Base-by-base conservation (phyloP, 2,797 vertebrate genomes). In the Bryconaethiops microstoma region DNA sequence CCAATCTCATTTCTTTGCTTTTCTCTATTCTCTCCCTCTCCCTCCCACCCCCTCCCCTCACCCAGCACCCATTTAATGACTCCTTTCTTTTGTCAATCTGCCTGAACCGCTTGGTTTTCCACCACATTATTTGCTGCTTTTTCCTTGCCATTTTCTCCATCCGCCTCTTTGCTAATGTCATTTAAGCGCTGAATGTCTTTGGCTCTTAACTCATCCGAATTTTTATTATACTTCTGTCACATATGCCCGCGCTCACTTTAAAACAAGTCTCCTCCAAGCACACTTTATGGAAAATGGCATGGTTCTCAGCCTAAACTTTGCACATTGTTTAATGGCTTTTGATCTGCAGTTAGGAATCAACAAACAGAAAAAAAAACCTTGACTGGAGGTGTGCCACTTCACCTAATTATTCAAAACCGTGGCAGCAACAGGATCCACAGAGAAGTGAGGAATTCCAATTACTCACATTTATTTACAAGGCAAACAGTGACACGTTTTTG, bases 1-100 rank as follows among this genome's bases (percentile, higher is more conserved):
- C 57, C 71, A 79, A 75, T 82, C 76, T 82, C 54, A 68, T 79
- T 83, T 79, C 71, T 79, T 63, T 78, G 69, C 54, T 68, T 68
- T 78, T 59, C 69, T 50, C 40, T 45, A 68, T 64, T 74, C 63
- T 42, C 35, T 25, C 4, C 23, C 9, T 40, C 25, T 21, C 16
- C 42, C 45, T 21, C 25, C 54, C 19, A 39, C 19, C 21, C 48
- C 13, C 7, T 23, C 7, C 59, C 69, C 40, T 39, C 29, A 39
- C n/a, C 64, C 64, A 42, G 42, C 29, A 60, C n/a, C 64, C 64
- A 42, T 74, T 74, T 78, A 74, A 52, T 74, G 50, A 25, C 57
- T 63, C 29, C 19, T 19, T 62, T 62, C 57, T 48, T 62, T 42
- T 74, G 5, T 75, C 57, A 40, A 35, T 74, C 72, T 74, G 35